These are phyloP conservation scores for Crocidura indochinensis DNA, from an alignment of 2,797 vertebrate species.

Conservation along the genomic window DNA sequence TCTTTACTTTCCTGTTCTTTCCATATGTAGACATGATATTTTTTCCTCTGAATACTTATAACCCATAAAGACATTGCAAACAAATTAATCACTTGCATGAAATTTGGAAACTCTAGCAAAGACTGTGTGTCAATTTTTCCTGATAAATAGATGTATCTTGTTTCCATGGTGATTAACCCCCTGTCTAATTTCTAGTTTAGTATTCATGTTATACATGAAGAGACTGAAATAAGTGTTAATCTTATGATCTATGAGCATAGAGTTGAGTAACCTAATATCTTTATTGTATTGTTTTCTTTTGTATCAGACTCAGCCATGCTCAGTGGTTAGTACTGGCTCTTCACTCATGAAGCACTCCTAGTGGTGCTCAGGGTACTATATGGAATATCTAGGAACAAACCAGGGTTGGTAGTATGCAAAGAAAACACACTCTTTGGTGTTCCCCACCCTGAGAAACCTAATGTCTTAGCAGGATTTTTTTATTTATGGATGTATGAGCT, in stretches of 20 bases:
- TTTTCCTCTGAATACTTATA: slow-evolving; percentile 7
- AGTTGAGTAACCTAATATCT: not conserved
- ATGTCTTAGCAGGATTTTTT: not conserved
- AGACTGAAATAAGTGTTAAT: not conserved
- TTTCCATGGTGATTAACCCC: slow-evolving; percentile 47
- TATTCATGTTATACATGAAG: not conserved
- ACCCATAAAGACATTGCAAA: slow-evolving; percentile 47
- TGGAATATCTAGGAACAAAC: too few species aligned
- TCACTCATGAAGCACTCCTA: too few species aligned
- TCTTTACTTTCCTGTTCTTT: slow-evolving; percentile 45
- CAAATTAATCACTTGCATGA: not conserved
- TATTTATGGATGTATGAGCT: not conserved
- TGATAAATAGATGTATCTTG: slow-evolving; percentile 13
- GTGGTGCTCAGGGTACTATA: too few species aligned
- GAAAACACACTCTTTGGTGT: too few species aligned
- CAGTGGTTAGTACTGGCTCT: too few species aligned
- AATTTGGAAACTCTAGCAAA: slow-evolving; percentile 4
- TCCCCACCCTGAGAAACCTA: not conserved
- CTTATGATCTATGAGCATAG: not conserved
- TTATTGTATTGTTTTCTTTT: too few species aligned
- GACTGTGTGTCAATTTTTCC: slow-evolving; percentile 32
- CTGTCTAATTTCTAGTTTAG: not conserved
- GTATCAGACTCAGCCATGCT: too few species aligned
- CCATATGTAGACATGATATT: slow-evolving; percentile 26
- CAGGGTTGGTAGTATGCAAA: too few species aligned